Evolutionary conservation across 1,140 invertebrate species (phyloP).

Genomic region (Phymastichus coffea): DNA sequence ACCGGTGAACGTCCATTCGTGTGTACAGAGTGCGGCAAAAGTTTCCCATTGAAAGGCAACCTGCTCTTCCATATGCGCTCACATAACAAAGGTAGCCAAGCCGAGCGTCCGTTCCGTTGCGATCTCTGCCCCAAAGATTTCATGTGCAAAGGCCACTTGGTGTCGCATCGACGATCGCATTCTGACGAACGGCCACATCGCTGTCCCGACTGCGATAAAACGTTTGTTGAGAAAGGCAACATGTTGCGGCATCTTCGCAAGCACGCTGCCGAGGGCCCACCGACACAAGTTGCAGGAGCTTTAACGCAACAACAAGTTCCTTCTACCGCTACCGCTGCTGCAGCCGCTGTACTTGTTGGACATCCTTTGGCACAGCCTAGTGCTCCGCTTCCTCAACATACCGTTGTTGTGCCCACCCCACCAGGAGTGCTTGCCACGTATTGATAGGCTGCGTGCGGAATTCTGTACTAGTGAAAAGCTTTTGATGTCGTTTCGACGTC

Average conservation of each 20-base stretch:
- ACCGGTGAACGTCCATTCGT: conserved; percentile 83
- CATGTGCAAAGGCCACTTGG: conserved; percentile 92
- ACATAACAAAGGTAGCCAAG: conserved; percentile 81
- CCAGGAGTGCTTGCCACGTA: conserved; percentile 54
- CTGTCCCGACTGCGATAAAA: conserved; percentile 74
- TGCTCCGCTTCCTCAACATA: conserved; percentile 53
- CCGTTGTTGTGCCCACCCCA: conserved; percentile 55
- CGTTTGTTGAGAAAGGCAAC: conserved; percentile 76
- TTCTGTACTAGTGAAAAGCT: conserved; percentile 4
- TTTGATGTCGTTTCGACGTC: too few species aligned
- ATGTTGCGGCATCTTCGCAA: conserved; percentile 65
- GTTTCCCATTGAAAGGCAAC: conserved; percentile 85
- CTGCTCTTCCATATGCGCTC: conserved; percentile 94
- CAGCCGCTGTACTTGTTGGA: conserved; percentile 51
- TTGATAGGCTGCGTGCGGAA: conserved; percentile 23
- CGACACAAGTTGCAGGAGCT: conserved; percentile 50
- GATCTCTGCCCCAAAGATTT: conserved; percentile 97
- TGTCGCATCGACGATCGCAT: conserved; percentile 86
- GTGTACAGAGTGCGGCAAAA: conserved; percentile 82
- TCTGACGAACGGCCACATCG: conserved; percentile 81
- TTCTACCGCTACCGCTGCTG: conserved; percentile 31
- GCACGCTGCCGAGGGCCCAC: conserved; percentile 55
- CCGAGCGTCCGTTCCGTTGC: conserved; percentile 89
- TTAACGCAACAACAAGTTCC: conserved; percentile 48
- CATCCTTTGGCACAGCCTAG: conserved; percentile 51